Percentiles rank a stretch among this genome's conserved stretches.
Evolutionary conservation across 2,888 invertebrate genomes (phyloP).

Genomic region (Mimachlamys varia): DNA sequence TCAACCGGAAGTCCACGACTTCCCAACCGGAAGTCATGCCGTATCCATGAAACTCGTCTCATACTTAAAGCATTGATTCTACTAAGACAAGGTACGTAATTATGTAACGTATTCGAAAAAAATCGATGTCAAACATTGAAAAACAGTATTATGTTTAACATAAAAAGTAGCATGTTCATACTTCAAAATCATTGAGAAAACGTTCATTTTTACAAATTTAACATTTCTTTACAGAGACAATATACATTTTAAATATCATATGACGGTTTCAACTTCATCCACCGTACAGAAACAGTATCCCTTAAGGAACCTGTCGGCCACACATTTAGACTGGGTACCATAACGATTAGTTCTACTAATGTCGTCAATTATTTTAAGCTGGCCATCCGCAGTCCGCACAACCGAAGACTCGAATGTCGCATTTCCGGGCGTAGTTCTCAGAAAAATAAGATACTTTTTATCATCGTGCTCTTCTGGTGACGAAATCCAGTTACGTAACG

Average conservation of each 20-base stretch:
- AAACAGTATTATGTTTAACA: too few relatives aligned
- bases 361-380: slow-evolving; percentile 31
- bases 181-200: too few relatives aligned
- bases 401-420: slow-evolving; percentile 53
- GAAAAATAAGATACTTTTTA: slow-evolving; percentile 43
- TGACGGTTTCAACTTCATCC: background rate
- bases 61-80: too few relatives aligned
- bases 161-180: too few relatives aligned
- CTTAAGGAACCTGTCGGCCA: slow-evolving; percentile 46
- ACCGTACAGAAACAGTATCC: slow-evolving; percentile 50
- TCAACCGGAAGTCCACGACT: too few relatives aligned
- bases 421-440: slow-evolving; percentile 54
- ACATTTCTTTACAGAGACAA: background rate
- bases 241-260: background rate
- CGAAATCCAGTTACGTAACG: slow-evolving; percentile 41
- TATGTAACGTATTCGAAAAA: too few relatives aligned
- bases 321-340: slow-evolving; percentile 55
- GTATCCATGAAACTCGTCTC: too few relatives aligned
- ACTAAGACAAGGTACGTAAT: too few relatives aligned
- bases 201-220: too few relatives aligned
- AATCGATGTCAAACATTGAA: too few relatives aligned
- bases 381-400: background rate
- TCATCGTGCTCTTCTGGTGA: slow-evolving; percentile 32
- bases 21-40: too few relatives aligned
- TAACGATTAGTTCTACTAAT: slow-evolving; percentile 56